Conservation (phyloP, 2,888 invertebrate genomes). For the Alcis repandata region DNA sequence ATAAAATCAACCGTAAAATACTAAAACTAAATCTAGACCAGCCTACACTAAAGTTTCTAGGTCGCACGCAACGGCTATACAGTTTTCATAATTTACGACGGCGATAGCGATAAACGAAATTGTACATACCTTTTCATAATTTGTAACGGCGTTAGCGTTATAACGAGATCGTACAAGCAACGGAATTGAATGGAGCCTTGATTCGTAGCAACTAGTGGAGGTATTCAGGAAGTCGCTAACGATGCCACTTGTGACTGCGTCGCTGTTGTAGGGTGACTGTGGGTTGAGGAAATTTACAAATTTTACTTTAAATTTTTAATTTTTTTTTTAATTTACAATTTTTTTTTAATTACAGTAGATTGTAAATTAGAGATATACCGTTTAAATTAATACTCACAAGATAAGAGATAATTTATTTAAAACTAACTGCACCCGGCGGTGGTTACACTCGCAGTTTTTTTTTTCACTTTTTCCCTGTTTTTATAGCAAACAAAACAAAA, state of each 20-base stretch:
- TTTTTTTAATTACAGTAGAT: too few relatives aligned
- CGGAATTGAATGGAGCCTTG: slow-evolving; percentile 36
- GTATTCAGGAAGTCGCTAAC: slow-evolving; percentile 50
- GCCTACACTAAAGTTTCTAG: slow-evolving; percentile 21
- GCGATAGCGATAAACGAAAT: background rate
- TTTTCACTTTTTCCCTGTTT: too few relatives aligned
- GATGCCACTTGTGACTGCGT: slow-evolving; percentile 51
- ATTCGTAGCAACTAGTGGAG: slow-evolving; percentile 35
- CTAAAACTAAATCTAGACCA: slow-evolving; percentile 11
- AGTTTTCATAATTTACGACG: slow-evolving; percentile 21
- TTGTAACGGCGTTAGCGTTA: slow-evolving; percentile 7
- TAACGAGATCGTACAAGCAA: background rate
- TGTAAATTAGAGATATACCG: too few relatives aligned
- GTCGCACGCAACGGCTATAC: slow-evolving; percentile 23
- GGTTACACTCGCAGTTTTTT: too few relatives aligned
- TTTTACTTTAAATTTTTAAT: background rate
- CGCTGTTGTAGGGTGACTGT: slow-evolving; percentile 30
- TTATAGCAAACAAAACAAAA: too few relatives aligned
- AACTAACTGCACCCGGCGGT: too few relatives aligned
- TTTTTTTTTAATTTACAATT: too few relatives aligned
- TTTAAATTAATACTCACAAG: too few relatives aligned
- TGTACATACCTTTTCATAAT: slow-evolving; percentile 17
- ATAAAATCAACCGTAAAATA: background rate
- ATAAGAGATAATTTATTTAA: too few relatives aligned
- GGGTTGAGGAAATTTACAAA: background rate